A percentile compares a stretch with the other conserved stretches of the same genome.
phyloP scores from a whole-genome alignment of 2,888 invertebrate species.

The Chydorus sphaericus region DNA sequence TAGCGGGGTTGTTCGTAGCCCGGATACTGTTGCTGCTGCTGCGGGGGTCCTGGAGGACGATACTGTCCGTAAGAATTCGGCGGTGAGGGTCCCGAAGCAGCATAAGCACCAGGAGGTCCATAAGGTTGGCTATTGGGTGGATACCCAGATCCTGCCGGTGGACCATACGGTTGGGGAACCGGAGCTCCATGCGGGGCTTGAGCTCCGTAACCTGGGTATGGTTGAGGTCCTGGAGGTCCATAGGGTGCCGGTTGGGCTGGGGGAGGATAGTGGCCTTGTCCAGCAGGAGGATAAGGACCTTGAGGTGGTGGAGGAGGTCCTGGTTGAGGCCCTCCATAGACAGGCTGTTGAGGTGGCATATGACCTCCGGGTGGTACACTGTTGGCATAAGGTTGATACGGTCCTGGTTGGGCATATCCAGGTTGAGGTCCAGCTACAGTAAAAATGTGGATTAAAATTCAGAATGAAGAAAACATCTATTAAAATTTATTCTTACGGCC shows the following conservation, averaged over 20 bases:
- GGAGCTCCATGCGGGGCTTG: slow-evolving; percentile 16
- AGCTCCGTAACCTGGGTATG: slow-evolving; percentile 17
- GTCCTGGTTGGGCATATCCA: slow-evolving; percentile 5
- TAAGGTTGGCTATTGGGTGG: slow-evolving; percentile 4
- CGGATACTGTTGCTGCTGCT: slow-evolving; percentile 37
- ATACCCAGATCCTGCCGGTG: slow-evolving; percentile 44
- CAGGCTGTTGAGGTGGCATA: slow-evolving; percentile 8
- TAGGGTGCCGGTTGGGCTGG: slow-evolving; percentile 15
- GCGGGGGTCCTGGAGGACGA: slow-evolving; percentile 24
- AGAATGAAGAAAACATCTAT: background rate
- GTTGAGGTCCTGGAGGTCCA: slow-evolving; percentile 27
- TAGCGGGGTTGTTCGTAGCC: slow-evolving; percentile 13
- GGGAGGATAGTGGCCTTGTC: slow-evolving; percentile 17
- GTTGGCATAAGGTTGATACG: slow-evolving; percentile 1
- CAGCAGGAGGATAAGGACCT: slow-evolving; percentile 16
- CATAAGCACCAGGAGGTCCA: slow-evolving; percentile 19
- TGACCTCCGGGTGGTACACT: slow-evolving; percentile 3
- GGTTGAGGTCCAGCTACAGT: background rate
- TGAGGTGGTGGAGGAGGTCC: slow-evolving; percentile 16
- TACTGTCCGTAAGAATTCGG: slow-evolving; percentile 15
- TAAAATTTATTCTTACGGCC: background rate
- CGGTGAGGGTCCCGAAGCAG: slow-evolving; percentile 20
- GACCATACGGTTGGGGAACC: slow-evolving; percentile 47
- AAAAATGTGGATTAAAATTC: background rate
- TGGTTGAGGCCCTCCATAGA: slow-evolving; percentile 13